Conservation (phyloP, 2,113 vertebrate species). For the Heteronetta atricapilla region DNA sequence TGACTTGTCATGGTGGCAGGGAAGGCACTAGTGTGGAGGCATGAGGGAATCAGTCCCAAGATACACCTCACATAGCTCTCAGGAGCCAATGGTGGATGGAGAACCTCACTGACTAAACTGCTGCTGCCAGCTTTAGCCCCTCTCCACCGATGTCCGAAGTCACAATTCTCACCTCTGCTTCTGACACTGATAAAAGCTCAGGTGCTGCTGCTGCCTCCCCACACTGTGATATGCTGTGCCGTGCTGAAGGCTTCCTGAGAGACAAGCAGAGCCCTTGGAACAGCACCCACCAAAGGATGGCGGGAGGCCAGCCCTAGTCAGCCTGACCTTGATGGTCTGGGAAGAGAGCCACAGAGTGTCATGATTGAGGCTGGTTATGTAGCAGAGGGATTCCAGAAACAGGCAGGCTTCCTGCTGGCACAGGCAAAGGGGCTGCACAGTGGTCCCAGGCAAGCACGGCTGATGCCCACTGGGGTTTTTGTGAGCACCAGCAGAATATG, state of each 20-base stretch:
- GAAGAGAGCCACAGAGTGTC: conserved; percentile 55
- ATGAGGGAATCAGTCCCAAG: not conserved
- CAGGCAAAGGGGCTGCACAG: not conserved
- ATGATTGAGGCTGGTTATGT: not conserved
- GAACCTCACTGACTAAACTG: not conserved
- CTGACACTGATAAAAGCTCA: not conserved
- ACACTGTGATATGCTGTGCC: not conserved
- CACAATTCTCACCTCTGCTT: not conserved
- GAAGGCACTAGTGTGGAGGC: not conserved
- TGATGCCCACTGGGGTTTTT: not conserved
- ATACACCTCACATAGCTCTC: not conserved
- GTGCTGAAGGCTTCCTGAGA: not conserved
- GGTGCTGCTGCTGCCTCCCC: not conserved
- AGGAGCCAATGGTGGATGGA: not conserved
- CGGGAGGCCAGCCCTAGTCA: conserved; percentile 8
- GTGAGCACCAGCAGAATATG: not conserved
- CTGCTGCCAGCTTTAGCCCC: not conserved
- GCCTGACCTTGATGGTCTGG: conserved; percentile 66
- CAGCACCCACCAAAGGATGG: conserved; percentile 43
- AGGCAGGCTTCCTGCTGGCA: conserved; percentile 4
- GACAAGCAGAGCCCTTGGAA: conserved; percentile 44
- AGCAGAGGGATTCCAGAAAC: conserved; percentile 1
- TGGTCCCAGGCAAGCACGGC: not conserved
- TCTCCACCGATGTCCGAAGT: not conserved
- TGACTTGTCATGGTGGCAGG: not conserved